Conservation (phyloP, 2,888 invertebrate genomes). For the Trissonchulus latispiculum region DNA sequence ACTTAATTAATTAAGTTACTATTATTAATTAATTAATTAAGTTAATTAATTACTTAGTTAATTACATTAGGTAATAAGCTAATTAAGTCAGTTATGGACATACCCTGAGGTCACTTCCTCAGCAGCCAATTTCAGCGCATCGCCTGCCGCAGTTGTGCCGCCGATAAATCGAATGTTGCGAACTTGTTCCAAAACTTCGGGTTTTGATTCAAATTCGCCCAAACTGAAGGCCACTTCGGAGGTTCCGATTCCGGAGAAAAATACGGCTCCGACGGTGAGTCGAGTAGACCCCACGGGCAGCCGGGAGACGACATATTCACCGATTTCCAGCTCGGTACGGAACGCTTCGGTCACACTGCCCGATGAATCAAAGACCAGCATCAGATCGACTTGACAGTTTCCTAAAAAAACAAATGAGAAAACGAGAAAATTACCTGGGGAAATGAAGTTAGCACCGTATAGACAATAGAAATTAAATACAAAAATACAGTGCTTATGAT, state of each 20-base stretch:
- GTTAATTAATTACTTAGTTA: too few species aligned
- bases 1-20: too few species aligned
- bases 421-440: too few species aligned
- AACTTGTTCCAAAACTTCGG: not conserved
- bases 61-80: too few species aligned
- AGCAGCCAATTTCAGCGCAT: not conserved
- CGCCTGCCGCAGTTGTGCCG: not conserved
- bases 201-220: not conserved
- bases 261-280: not conserved
- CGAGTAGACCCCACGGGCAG: not conserved
- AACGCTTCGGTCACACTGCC: not conserved
- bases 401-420: too few species aligned
- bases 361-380: not conserved
- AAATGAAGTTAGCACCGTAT: too few species aligned
- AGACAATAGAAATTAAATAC: too few species aligned
- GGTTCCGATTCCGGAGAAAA: not conserved
- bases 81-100: not conserved
- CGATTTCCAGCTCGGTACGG: not conserved
- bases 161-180: not conserved
- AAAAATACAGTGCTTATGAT: too few species aligned
- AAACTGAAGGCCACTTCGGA: not conserved
- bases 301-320: not conserved
- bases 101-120: not conserved
- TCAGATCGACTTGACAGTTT: not conserved
- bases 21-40: too few species aligned